Evolutionary conservation across 2,113 vertebrate species (phyloP).

Genomic region (Astur gentilis): DNA sequence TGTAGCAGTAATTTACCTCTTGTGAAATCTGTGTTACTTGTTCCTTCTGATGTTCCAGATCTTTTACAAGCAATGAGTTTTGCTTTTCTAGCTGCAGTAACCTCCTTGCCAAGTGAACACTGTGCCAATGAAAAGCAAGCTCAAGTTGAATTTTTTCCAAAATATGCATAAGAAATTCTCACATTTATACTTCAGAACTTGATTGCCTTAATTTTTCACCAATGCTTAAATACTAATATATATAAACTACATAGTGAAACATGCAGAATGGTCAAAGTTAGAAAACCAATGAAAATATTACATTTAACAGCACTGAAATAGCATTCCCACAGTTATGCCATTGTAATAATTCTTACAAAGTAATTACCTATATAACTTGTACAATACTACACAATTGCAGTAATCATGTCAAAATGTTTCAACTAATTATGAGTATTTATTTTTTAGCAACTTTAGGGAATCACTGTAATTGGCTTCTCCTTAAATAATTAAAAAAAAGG

Average conservation of each 20-base stretch:
- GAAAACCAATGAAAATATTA: not conserved
- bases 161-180: slow-evolving; percentile 29
- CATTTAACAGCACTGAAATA: not conserved
- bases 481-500: not conserved
- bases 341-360: not conserved
- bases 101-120: slow-evolving; percentile 95
- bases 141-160: slow-evolving; percentile 36
- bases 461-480: not conserved
- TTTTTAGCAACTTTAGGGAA: not conserved
- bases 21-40: slow-evolving; percentile 82
- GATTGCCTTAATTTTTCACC: not conserved
- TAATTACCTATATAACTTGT: slow-evolving; percentile 12
- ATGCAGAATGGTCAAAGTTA: not conserved
- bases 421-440: not conserved
- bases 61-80: slow-evolving; percentile 88
- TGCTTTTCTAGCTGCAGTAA: slow-evolving; percentile 93
- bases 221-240: slow-evolving; percentile 6
- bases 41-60: slow-evolving; percentile 84
- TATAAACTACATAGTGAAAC: not conserved
- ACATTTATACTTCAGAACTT: not conserved
- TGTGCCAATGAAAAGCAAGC: slow-evolving; percentile 67
- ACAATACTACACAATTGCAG: not conserved
- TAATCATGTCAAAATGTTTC: slow-evolving; percentile 2
- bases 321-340: not conserved
- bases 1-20: slow-evolving; percentile 81